phyloP scores from a whole-genome alignment of 2,888 invertebrate species.

The Lithophane socia region DNA sequence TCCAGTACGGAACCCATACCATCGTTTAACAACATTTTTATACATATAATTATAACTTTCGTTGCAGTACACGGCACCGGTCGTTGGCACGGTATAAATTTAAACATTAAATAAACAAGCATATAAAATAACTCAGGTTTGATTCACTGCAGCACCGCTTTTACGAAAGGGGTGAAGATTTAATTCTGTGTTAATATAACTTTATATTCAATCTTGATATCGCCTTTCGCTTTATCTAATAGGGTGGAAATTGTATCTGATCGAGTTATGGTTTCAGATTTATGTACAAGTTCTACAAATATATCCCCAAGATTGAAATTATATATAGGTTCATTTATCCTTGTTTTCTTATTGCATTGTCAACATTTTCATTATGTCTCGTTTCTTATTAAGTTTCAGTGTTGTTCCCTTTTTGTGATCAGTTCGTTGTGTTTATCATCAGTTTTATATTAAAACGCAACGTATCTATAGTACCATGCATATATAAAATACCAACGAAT shows the following conservation, averaged over 20 bases:
- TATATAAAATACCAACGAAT: too few relatives aligned
- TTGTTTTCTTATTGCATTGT: not conserved
- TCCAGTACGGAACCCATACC: constrained; percentile 35
- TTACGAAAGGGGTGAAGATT: constrained; percentile 72
- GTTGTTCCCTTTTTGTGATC: too few relatives aligned
- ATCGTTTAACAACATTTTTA: constrained; percentile 54
- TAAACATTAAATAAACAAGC: constrained; percentile 88
- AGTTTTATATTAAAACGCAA: too few relatives aligned
- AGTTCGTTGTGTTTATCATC: too few relatives aligned
- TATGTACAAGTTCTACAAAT: constrained; percentile 13
- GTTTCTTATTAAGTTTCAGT: too few relatives aligned
- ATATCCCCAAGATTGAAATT: not conserved
- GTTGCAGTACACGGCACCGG: constrained; percentile 69
- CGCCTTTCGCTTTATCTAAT: constrained; percentile 30
- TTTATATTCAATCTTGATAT: constrained; percentile 40
- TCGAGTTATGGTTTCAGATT: constrained; percentile 11
- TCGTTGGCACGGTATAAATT: constrained; percentile 88
- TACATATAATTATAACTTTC: constrained; percentile 72
- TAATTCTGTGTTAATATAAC: constrained; percentile 66
- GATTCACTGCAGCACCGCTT: constrained; percentile 77
- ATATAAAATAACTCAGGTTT: constrained; percentile 85
- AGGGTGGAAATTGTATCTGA: constrained; percentile 42
- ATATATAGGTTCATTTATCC: not conserved
- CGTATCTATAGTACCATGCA: too few relatives aligned
- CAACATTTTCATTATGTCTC: too few relatives aligned